A percentile compares a stretch with the other conserved stretches of the same genome.
Evolutionary conservation across 2,888 invertebrate species (phyloP).

Genomic region (Micoletzkya japonica): DNA sequence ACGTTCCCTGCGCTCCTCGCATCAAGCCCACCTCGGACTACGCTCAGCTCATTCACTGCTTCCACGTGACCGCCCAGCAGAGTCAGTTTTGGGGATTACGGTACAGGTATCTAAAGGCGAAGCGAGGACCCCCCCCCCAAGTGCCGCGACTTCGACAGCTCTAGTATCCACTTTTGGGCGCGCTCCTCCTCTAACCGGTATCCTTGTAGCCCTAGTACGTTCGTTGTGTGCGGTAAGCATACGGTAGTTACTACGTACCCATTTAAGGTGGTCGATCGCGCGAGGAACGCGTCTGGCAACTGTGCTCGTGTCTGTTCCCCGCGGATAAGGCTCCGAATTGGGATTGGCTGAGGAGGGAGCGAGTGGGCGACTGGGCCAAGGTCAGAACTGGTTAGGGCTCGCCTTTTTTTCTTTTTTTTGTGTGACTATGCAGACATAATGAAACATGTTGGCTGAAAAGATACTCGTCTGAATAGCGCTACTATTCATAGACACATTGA

Average conservation of each 20-base stretch:
- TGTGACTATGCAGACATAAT: too few relatives aligned
- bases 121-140: not conserved
- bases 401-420: too few relatives aligned
- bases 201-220: too few relatives aligned
- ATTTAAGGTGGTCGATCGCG: slow-evolving; percentile 30
- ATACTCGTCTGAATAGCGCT: too few relatives aligned
- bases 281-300: slow-evolving; percentile 41
- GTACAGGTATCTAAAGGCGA: not conserved
- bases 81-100: slow-evolving; percentile 26
- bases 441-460: too few relatives aligned
- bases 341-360: slow-evolving; percentile 38
- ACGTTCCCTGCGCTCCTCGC: slow-evolving; percentile 28
- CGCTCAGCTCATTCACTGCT: slow-evolving; percentile 34
- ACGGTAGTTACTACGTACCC: too few relatives aligned
- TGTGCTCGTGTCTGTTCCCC: slow-evolving; percentile 40
- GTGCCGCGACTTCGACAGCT: not conserved
- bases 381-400: too few relatives aligned
- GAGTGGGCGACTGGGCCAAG: slow-evolving; percentile 40
- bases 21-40: slow-evolving; percentile 32
- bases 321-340: slow-evolving; percentile 29
- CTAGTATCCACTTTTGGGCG: too few relatives aligned
- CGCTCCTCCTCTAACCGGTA: too few relatives aligned
- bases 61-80: slow-evolving; percentile 33
- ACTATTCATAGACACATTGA: too few relatives aligned
- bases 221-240: too few relatives aligned